Percentiles rank a stretch among this genome's conserved stretches.
Conservation (phyloP, 2,797 vertebrate species). For the Parambassis ranga region DNA sequence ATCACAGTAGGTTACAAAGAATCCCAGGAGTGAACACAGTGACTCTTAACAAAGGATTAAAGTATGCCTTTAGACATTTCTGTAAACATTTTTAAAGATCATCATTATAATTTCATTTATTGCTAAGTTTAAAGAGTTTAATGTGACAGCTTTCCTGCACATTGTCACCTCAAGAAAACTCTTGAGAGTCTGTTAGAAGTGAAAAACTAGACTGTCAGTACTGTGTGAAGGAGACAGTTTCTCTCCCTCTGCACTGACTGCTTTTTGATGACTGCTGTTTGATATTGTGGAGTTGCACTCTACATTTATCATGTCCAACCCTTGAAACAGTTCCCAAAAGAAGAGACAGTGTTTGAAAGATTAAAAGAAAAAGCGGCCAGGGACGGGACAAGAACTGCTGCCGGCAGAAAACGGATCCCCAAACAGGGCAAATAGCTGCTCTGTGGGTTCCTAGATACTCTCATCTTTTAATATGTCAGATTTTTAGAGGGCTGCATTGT, state of each 20-base stretch:
- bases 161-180: conserved; percentile 17
- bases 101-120: conserved; percentile 1
- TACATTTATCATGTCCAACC: conserved; percentile 28
- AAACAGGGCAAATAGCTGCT: conserved; percentile 6
- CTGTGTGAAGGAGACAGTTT: background rate
- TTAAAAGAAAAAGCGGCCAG: conserved; percentile 24
- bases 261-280: conserved; percentile 21
- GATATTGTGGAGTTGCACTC: conserved; percentile 20
- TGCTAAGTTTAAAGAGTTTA: conserved; percentile 1
- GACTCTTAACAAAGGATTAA: background rate
- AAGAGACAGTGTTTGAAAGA: conserved; percentile 26
- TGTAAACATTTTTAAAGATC: background rate
- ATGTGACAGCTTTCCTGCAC: conserved; percentile 8
- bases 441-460: background rate
- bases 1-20: conserved; percentile 11
- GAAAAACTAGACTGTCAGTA: conserved; percentile 19
- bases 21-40: background rate
- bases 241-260: background rate
- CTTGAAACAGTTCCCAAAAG: conserved; percentile 20
- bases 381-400: conserved; percentile 31
- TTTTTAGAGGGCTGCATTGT: no score
- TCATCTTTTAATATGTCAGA: conserved; percentile 8
- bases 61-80: background rate
- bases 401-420: conserved; percentile 8
- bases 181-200: conserved; percentile 22